Percentiles rank a stretch among this genome's conserved stretches.
Evolutionary conservation across 1,140 invertebrate species (phyloP).

Genomic region (Chrysomallon squamiferum): DNA sequence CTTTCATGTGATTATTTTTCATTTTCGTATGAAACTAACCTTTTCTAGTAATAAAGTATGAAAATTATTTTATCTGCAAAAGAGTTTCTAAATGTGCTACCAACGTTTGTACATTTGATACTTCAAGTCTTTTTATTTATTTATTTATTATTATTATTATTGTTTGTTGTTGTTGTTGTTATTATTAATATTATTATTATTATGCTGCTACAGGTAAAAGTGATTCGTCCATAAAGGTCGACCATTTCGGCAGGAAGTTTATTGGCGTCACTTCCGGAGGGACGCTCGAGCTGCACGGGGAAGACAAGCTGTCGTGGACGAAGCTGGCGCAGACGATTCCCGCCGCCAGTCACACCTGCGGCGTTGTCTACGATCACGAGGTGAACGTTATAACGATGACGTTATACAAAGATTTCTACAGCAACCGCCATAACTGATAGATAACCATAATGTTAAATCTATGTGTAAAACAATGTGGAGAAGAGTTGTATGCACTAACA

Average conservation of each 20-base stretch:
- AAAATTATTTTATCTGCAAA: background rate
- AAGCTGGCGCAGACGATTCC: slow-evolving; percentile 30
- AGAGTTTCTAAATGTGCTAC: too few relatives aligned
- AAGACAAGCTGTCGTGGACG: slow-evolving; percentile 45
- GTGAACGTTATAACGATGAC: too few relatives aligned
- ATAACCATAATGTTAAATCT: background rate
- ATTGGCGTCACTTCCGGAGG: slow-evolving; percentile 37
- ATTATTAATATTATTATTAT: too few relatives aligned
- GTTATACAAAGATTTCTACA: too few relatives aligned
- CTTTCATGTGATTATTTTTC: background rate
- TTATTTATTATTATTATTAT: too few relatives aligned
- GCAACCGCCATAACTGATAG: too few relatives aligned
- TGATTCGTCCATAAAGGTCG: background rate
- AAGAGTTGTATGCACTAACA: background rate
- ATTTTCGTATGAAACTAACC: background rate
- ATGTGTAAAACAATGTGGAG: too few relatives aligned
- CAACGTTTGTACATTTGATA: too few relatives aligned
- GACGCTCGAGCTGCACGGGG: slow-evolving; percentile 41
- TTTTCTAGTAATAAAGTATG: background rate
- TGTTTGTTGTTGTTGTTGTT: too few relatives aligned
- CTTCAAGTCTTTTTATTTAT: too few relatives aligned
- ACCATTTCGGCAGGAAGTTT: slow-evolving; percentile 36
- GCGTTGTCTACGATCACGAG: slow-evolving; percentile 13
- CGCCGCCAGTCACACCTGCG: background rate
- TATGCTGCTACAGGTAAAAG: slow-evolving; percentile 2